Conservation (phyloP, 2,888 invertebrate genomes). For the Acrobasis suavella region DNA sequence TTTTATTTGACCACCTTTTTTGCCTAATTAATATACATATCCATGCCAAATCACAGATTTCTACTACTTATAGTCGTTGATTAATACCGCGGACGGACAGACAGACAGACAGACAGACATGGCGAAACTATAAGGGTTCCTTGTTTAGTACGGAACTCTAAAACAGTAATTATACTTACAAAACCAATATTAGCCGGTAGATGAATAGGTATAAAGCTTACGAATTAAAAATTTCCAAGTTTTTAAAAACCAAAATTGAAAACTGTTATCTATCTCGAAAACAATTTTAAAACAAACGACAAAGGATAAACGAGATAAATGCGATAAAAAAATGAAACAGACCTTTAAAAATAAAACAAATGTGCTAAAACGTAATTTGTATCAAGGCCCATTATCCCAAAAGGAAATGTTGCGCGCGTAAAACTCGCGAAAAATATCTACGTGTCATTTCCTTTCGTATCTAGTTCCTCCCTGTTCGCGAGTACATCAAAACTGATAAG, state of each 20-base stretch:
- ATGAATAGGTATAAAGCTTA: too few species aligned
- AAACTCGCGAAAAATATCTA: conserved; percentile 26
- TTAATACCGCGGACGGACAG: too few species aligned
- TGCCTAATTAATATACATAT: too few species aligned
- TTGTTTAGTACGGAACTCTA: too few species aligned
- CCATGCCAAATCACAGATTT: too few species aligned
- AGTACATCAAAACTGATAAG: conserved; percentile 75
- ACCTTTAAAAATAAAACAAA: conserved; percentile 25
- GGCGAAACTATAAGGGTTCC: too few species aligned
- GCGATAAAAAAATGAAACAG: conserved; percentile 13
- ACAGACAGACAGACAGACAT: too few species aligned
- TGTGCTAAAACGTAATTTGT: conserved; percentile 28
- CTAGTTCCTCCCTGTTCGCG: conserved; percentile 60
- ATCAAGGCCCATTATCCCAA: conserved; percentile 27
- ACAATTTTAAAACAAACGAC: conserved; percentile 4
- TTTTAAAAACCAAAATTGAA: not conserved
- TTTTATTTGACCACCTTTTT: too few species aligned
- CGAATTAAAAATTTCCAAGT: too few species aligned
- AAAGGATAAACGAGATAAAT: conserved; percentile 4
- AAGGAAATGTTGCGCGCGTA: conserved; percentile 27
- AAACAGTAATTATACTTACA: too few species aligned
- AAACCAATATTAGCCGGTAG: too few species aligned
- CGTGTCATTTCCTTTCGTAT: conserved; percentile 54
- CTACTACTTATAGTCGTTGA: too few species aligned
- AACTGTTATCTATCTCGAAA: conserved; percentile 3